phyloP scores from a whole-genome alignment of 2,113 vertebrate species.

The Typhlomys cinereus region DNA sequence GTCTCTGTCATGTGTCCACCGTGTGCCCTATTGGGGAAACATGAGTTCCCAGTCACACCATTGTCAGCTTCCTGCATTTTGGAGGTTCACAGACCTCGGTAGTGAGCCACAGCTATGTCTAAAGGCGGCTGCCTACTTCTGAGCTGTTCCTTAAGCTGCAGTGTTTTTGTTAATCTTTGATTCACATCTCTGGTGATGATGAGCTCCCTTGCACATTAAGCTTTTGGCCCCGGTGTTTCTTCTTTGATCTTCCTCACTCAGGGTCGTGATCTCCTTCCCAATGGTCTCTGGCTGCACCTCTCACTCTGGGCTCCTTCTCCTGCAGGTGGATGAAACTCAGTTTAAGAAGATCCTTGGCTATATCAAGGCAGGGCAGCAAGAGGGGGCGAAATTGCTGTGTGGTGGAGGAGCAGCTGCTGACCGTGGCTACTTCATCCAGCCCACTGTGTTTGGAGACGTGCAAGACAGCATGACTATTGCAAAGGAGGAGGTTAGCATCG shows the following conservation, averaged over 20 bases:
- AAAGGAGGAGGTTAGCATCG: conserved; percentile 91
- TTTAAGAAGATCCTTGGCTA: conserved; percentile 97
- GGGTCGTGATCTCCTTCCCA: background rate
- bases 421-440: conserved; percentile 97
- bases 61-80: background rate
- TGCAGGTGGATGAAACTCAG: conserved; percentile 94
- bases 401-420: conserved; percentile 93
- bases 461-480: conserved; percentile 96
- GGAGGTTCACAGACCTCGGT: background rate
- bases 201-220: background rate
- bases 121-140: background rate
- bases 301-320: background rate
- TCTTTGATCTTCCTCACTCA: background rate
- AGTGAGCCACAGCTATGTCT: background rate
- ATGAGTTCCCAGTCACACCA: too few species aligned
- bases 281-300: background rate
- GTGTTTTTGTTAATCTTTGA: background rate
- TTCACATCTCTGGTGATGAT: background rate
- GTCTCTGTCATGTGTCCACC: background rate
- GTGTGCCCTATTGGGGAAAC: background rate
- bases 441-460: conserved; percentile 95
- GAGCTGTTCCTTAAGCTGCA: background rate
- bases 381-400: conserved; percentile 96
- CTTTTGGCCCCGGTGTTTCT: background rate
- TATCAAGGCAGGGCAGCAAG: conserved; percentile 91